Percentiles rank a stretch among this genome's conserved stretches.
Evolutionary conservation across 2,113 vertebrate species (phyloP).

Genomic region (Thunnus maccoyii): DNA sequence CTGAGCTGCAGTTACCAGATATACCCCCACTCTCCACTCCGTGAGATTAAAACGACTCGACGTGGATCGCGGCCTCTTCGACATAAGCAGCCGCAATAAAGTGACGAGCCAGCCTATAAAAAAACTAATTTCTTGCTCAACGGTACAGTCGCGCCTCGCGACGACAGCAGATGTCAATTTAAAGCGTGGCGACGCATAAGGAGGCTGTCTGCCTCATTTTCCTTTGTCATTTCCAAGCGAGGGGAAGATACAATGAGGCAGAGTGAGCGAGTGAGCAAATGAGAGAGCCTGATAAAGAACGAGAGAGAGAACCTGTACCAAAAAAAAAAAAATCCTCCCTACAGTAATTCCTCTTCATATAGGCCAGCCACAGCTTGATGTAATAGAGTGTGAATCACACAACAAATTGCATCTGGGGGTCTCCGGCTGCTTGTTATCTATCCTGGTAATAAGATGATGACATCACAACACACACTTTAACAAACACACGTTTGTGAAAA

Average conservation of each 20-base stretch:
- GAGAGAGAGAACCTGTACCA: slow-evolving; percentile 28
- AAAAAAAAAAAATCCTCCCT: slow-evolving; percentile 37
- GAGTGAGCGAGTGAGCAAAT: slow-evolving; percentile 22
- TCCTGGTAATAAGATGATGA: slow-evolving; percentile 57
- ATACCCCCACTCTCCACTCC: slow-evolving; percentile 41
- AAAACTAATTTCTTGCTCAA: slow-evolving; percentile 70
- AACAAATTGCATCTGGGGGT: slow-evolving; percentile 70
- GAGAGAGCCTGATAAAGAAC: slow-evolving; percentile 55
- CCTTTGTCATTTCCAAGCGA: slow-evolving; percentile 72
- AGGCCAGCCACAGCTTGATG: slow-evolving; percentile 53
- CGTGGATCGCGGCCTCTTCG: slow-evolving; percentile 36
- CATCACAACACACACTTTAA: slow-evolving; percentile 36
- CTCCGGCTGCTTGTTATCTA: slow-evolving; percentile 59
- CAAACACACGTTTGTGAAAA: slow-evolving; percentile 27
- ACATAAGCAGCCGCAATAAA: slow-evolving; percentile 70
- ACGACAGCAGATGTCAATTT: slow-evolving; percentile 78
- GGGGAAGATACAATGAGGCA: slow-evolving; percentile 47
- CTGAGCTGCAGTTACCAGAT: slow-evolving; percentile 60
- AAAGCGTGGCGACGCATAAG: slow-evolving; percentile 55
- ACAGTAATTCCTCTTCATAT: slow-evolving; percentile 78
- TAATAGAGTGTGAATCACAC: slow-evolving; percentile 60
- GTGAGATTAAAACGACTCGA: slow-evolving; percentile 63
- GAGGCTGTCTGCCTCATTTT: slow-evolving; percentile 68
- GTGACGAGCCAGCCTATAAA: slow-evolving; percentile 67
- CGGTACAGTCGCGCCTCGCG: slow-evolving; percentile 38